These are phyloP conservation scores for Enhydra lutris DNA, from an alignment of 2,113 vertebrate genomes.

Conservation along the genomic window DNA sequence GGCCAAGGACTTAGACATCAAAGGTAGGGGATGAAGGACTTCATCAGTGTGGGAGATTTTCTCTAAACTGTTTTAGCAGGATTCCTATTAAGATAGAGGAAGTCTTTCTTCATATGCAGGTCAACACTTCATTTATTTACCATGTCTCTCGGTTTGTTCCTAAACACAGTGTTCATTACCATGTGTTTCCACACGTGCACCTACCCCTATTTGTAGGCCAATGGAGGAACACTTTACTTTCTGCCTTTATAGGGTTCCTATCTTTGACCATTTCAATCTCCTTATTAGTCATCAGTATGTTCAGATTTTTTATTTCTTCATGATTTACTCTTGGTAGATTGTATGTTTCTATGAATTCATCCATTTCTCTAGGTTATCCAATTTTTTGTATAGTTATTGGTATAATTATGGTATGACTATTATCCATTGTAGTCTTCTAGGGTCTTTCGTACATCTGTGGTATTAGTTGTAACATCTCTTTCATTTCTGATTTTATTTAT, in stretches of 20 bases:
- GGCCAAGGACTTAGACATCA: not conserved
- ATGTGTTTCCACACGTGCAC: not conserved
- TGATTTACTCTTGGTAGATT: not conserved
- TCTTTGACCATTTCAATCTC: not conserved
- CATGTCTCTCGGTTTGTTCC: not conserved
- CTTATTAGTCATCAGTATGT: not conserved
- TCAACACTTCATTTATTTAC: not conserved
- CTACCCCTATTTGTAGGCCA: not conserved
- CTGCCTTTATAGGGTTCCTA: not conserved
- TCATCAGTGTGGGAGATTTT: not conserved
- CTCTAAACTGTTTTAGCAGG: not conserved
- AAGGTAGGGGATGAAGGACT: not conserved
- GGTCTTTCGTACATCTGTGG: not conserved
- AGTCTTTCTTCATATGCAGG: not conserved
- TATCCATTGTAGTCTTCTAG: not conserved
- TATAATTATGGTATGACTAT: not conserved
- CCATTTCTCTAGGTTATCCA: not conserved
- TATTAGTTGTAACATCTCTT: not conserved
- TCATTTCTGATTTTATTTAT: not conserved
- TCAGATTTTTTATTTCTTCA: not conserved
- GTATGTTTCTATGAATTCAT: not conserved
- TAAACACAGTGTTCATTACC: not conserved
- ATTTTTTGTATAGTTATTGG: not conserved
- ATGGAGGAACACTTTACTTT: not conserved
- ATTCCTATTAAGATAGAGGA: not conserved